Conservation (phyloP, 2,113 vertebrate genomes). For the Tragelaphus buxtoni region DNA sequence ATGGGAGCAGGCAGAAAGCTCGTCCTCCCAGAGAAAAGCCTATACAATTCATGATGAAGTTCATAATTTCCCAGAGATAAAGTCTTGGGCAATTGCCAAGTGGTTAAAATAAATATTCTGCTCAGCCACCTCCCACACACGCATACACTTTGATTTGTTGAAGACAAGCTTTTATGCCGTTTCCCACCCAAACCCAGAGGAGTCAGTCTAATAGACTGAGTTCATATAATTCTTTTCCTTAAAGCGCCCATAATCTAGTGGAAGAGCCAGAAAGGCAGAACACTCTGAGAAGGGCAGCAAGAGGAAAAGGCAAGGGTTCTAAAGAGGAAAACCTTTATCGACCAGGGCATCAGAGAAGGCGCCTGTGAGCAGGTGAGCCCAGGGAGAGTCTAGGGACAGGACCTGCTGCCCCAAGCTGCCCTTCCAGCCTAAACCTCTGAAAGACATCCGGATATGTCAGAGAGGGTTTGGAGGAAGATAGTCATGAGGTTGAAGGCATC, state of each 20-base stretch:
- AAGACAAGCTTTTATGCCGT: neutral
- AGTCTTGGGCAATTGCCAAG: neutral
- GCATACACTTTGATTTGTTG: neutral
- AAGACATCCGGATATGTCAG: neutral
- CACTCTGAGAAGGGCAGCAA: neutral
- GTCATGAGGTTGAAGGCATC: neutral
- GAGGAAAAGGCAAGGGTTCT: neutral
- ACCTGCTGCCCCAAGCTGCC: neutral
- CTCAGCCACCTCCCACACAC: neutral
- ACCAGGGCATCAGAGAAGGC: neutral
- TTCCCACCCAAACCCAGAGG: neutral
- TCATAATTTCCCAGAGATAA: neutral
- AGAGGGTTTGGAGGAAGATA: neutral
- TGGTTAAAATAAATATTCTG: neutral
- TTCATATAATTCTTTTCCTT: neutral
- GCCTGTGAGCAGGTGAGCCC: neutral
- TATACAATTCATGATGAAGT: neutral
- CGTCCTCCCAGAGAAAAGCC: neutral
- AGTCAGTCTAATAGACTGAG: neutral
- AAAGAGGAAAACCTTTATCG: neutral
- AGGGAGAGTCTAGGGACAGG: neutral
- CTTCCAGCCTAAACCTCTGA: neutral
- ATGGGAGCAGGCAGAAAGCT: neutral
- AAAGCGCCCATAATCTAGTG: neutral
- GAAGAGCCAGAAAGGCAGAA: neutral